Conservation (phyloP, 2,797 vertebrate genomes). For the Apogon hyalosoma region DNA sequence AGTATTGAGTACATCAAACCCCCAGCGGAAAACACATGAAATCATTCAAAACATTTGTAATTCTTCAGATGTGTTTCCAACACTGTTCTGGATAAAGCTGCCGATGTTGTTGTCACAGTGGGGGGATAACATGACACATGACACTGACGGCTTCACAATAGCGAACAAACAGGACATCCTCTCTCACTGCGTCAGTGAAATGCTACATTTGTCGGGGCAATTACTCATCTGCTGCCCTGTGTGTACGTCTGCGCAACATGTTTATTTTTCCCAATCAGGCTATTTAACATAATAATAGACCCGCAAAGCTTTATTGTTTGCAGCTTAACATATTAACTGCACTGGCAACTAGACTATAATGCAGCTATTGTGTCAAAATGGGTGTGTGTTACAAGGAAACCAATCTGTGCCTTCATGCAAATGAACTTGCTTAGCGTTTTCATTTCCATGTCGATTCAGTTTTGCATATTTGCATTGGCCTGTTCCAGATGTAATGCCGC, state of each 20-base stretch:
- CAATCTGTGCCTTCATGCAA: constrained; percentile 60
- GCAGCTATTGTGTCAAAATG: constrained; percentile 38
- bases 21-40: background rate
- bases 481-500: constrained; percentile 64
- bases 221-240: constrained; percentile 26
- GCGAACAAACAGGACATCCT: constrained; percentile 72
- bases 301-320: constrained; percentile 42
- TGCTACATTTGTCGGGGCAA: constrained; percentile 23
- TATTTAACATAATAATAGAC: constrained; percentile 52
- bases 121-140: constrained; percentile 29
- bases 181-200: constrained; percentile 42
- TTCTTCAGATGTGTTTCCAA: background rate
- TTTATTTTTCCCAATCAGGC: constrained; percentile 34
- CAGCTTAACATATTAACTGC: constrained; percentile 27
- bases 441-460: constrained; percentile 52
- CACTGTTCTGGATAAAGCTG: background rate
- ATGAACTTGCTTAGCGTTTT: constrained; percentile 41
- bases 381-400: constrained; percentile 21
- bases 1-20: no score
- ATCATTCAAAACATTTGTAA: background rate
- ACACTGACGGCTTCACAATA: constrained; percentile 68
- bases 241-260: background rate
- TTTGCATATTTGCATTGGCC: constrained; percentile 51
- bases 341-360: constrained; percentile 38
- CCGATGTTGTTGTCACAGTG: constrained; percentile 20